Evolutionary conservation across 2,888 invertebrate genomes (phyloP), one percentile per base, ranked within the genome.

Genomic region (Hirtodrosophila duncani): DNA sequence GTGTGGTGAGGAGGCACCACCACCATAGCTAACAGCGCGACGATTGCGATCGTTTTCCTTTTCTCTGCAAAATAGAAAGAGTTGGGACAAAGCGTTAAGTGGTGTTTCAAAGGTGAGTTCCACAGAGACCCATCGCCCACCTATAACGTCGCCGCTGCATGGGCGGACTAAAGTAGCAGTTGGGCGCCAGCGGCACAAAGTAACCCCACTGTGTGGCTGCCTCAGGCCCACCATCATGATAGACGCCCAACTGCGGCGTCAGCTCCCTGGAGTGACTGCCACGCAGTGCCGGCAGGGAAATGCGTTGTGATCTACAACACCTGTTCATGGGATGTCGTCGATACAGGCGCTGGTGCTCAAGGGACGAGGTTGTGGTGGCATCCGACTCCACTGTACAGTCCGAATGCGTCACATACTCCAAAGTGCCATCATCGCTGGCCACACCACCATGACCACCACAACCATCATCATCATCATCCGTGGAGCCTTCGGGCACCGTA

Each of bases 181-280:
- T 88, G 17, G 84, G 77, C 45, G 84, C 69, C 46, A 87, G 66
- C 4, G 90, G 90, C 63, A 91, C 89, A 78, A 90, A 90, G 78
- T 90, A 91, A 1, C 90, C 90, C 65, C 90, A 83, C 72, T 90
- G 90, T 5, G 90, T 89, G 24, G 83, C 61, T 24, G 58, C 42
- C 38, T 51, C 52, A 3, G 67, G 44, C 26, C 60, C 65, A 4
- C 67, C 55, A 49, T 82, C 78, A 31, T 83, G 82, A 57, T 67
- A 84, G 43, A 82, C 57, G 36, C 83, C 82, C 64, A 84, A 39
- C 58, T 82, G 82, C 5, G 72, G 77, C 13, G 69, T 66, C 45
- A 66, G 21, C 51, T 81, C 67, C 42, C 65, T 63, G 27, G 67
- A 34, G 36, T 66, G 46, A 43, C 75, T 70, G 16, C 50, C 45